These are phyloP conservation scores for Saguinus midas DNA, from an alignment of 2,113 vertebrate species.

Conservation along the genomic window DNA sequence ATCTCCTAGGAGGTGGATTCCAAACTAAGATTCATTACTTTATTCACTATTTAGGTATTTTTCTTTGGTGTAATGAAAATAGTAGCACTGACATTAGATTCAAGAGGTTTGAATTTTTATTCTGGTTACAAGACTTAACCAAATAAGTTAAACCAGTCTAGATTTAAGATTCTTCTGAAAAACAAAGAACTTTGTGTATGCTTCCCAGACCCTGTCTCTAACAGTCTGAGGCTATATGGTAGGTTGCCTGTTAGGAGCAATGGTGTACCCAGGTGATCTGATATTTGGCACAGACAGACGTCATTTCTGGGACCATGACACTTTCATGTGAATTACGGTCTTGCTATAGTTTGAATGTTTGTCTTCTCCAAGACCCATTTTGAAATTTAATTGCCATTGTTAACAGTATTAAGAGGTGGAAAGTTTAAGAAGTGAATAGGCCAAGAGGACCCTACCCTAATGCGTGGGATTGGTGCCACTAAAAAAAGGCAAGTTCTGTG, in stretches of 20 bases:
- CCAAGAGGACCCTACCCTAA: neutral
- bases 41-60: neutral
- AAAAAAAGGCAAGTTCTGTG: no score
- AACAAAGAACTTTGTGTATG: neutral
- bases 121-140: neutral
- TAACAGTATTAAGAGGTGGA: neutral
- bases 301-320: neutral
- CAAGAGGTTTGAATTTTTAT: neutral
- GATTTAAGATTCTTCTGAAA: neutral
- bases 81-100: neutral
- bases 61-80: neutral
- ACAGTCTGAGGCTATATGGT: neutral
- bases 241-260: neutral
- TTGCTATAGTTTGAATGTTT: neutral
- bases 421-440: neutral
- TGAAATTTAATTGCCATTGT: neutral
- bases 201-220: neutral
- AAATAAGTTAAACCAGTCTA: neutral
- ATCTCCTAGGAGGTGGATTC: neutral
- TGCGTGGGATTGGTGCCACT: neutral
- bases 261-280: neutral
- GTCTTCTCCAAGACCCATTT: neutral
- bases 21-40: neutral
- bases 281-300: neutral
- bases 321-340: neutral